Conservation (phyloP, 2,888 invertebrate genomes). For the Sarcophaga carnaria region DNA sequence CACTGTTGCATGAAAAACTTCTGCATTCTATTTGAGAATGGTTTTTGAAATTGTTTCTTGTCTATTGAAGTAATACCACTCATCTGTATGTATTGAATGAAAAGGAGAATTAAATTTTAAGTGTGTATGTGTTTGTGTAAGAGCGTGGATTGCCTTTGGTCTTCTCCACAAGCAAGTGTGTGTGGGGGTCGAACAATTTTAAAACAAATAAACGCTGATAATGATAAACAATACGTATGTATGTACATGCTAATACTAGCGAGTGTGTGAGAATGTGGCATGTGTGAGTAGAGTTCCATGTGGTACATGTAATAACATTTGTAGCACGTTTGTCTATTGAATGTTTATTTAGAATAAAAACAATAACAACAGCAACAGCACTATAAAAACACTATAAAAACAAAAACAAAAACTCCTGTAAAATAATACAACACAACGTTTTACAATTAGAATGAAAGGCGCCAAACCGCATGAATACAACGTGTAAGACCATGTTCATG, state of each 20-base stretch:
- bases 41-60: background rate
- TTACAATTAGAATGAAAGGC: constrained; percentile 43
- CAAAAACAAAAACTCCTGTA: constrained; percentile 15
- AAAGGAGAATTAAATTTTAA: background rate
- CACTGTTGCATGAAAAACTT: background rate
- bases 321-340: constrained; percentile 47
- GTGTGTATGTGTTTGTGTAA: too few relatives aligned
- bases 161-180: background rate
- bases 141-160: too few relatives aligned
- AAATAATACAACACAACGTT: constrained; percentile 6
- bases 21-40: background rate
- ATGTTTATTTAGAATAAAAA: constrained; percentile 50
- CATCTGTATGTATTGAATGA: background rate
- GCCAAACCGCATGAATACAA: constrained; percentile 42
- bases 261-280: background rate
- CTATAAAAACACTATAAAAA: background rate
- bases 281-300: constrained; percentile 25
- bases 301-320: constrained; percentile 34
- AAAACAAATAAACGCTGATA: background rate
- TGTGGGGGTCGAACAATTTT: background rate
- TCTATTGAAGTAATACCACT: background rate
- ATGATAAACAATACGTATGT: background rate
- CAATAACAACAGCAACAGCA: background rate
- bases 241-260: too few relatives aligned
- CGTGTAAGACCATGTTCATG: constrained; percentile 31